These are phyloP conservation scores for Merops nubicus DNA, from an alignment of 2,113 vertebrate species.

Conservation along the genomic window DNA sequence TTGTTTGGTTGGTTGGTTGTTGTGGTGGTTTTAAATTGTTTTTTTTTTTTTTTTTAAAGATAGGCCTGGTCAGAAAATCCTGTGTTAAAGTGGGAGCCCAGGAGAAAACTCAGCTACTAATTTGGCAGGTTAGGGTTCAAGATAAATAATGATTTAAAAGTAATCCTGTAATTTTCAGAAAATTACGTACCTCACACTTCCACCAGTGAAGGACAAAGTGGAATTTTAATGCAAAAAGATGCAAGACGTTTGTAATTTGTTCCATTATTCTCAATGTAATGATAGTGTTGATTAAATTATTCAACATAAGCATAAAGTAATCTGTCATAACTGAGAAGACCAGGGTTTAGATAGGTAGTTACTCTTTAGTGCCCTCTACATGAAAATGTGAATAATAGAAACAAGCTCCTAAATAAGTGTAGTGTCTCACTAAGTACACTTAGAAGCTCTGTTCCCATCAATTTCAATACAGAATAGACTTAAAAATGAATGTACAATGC, in stretches of 20 bases:
- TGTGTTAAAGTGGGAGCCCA: not conserved
- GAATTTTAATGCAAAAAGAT: not conserved
- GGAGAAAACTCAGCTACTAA: not conserved
- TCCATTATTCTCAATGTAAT: not conserved
- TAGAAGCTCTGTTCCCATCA: not conserved
- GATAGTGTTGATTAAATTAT: not conserved
- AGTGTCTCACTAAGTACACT: not conserved
- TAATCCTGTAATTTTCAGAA: not conserved
- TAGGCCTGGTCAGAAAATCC: not conserved
- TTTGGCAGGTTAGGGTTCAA: not conserved
- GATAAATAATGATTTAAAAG: not conserved
- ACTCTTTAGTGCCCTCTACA: not conserved
- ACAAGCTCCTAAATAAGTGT: not conserved
- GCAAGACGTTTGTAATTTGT: not conserved
- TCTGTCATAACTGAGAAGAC: not conserved
- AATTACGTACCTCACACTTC: not conserved
- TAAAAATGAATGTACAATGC: not conserved
- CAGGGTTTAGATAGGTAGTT: not conserved
- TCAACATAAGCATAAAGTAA: not conserved
- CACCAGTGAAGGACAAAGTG: not conserved
- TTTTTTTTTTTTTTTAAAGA: too few relatives aligned
- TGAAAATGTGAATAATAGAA: not conserved
- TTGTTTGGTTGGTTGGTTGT: too few relatives aligned
- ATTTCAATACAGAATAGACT: not conserved
- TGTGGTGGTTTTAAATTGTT: too few relatives aligned